phyloP scores from a whole-genome alignment of 1,140 invertebrate species.

The Drosophila mauritiana region DNA sequence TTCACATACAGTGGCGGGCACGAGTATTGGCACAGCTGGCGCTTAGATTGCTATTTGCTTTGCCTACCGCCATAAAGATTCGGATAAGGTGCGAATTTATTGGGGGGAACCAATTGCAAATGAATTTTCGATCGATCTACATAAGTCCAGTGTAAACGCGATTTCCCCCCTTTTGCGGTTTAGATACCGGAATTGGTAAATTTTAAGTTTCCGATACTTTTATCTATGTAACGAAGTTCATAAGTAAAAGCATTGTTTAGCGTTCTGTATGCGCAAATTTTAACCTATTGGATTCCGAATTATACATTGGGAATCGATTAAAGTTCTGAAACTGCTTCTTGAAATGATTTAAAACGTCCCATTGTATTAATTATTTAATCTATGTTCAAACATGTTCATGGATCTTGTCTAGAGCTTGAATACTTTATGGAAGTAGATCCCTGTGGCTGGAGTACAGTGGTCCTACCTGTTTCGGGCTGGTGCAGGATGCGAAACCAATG shows the following conservation, averaged over 20 bases:
- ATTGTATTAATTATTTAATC: too few species aligned
- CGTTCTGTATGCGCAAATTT: neutral
- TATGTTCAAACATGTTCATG: too few species aligned
- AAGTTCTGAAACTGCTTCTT: neutral
- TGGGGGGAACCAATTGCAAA: constrained; percentile 1
- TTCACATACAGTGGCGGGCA: constrained; percentile 21
- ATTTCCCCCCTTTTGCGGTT: neutral
- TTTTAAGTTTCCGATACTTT: neutral
- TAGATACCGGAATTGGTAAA: neutral
- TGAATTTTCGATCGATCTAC: neutral
- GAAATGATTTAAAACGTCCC: too few species aligned
- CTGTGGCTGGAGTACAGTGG: neutral
- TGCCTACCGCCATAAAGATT: constrained; percentile 22
- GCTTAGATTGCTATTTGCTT: constrained; percentile 3
- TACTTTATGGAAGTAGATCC: neutral
- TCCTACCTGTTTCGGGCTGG: constrained; percentile 90
- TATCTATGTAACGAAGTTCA: neutral
- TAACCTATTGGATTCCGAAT: too few species aligned
- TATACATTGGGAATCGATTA: neutral
- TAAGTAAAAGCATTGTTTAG: neutral
- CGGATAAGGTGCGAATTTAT: constrained; percentile 8
- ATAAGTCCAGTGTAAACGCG: neutral
- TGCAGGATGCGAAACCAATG: constrained; percentile 92
- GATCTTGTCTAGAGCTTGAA: too few species aligned
- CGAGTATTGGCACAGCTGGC: constrained; percentile 24